phyloP scores from a whole-genome alignment of 1,140 invertebrate species.

The Scaptomyza pallida region DNA sequence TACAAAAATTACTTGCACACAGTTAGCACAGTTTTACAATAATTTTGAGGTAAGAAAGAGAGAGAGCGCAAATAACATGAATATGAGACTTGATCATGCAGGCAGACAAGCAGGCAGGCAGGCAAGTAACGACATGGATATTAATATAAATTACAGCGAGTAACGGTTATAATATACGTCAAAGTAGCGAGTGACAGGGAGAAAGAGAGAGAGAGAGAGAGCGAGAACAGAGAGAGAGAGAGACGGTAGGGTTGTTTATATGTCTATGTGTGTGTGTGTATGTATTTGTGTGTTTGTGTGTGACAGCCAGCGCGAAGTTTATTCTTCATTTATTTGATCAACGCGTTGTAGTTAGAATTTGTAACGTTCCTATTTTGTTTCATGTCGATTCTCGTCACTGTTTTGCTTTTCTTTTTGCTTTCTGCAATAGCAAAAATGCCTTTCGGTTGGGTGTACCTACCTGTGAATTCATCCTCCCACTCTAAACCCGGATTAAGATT shows the following conservation, averaged over 20 bases:
- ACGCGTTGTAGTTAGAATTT: slow-evolving; percentile 66
- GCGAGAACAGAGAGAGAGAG: neutral
- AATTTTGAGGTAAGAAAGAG: slow-evolving; percentile 10
- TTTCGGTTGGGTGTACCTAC: slow-evolving; percentile 89
- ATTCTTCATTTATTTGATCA: slow-evolving; percentile 12
- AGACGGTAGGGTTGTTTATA: slow-evolving; percentile 6
- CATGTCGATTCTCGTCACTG: slow-evolving; percentile 84
- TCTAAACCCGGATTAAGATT: slow-evolving; percentile 99
- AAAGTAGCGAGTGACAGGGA: neutral
- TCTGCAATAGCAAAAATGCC: too few species aligned
- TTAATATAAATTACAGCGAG: slow-evolving; percentile 5
- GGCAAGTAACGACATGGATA: neutral
- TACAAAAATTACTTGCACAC: slow-evolving; percentile 4
- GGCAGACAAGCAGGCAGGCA: slow-evolving; percentile 14
- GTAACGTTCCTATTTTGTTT: slow-evolving; percentile 84
- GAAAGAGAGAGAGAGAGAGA: neutral
- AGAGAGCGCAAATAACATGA: slow-evolving; percentile 20
- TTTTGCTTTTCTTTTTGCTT: too few species aligned
- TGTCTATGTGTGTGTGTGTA: slow-evolving; percentile 11
- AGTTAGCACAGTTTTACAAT: neutral
- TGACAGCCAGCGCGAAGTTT: slow-evolving; percentile 49
- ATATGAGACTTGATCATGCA: slow-evolving; percentile 18
- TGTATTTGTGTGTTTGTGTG: slow-evolving; percentile 28
- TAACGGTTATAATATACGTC: slow-evolving; percentile 1
- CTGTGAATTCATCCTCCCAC: slow-evolving; percentile 99